phyloP scores from a whole-genome alignment of 2,113 vertebrate genomes.

The Hiodon tergisus region DNA sequence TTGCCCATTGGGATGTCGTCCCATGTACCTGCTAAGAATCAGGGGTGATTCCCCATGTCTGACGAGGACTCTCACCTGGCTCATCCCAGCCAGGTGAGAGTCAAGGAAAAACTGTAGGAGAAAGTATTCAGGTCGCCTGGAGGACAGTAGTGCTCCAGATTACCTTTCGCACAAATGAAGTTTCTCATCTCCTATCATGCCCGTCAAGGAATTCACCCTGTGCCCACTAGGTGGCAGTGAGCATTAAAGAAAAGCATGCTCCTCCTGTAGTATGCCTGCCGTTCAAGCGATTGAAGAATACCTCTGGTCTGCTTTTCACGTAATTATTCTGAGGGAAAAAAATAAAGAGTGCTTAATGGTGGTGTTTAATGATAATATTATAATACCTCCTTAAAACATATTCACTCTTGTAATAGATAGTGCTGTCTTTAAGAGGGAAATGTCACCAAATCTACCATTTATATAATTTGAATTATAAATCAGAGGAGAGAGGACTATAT shows the following conservation, averaged over 20 bases:
- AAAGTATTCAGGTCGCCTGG: conserved; percentile 18
- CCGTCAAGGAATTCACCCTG: conserved; percentile 8
- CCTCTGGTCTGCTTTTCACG: conserved; percentile 36
- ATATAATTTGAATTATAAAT: conserved; percentile 75
- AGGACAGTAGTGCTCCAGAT: conserved; percentile 28
- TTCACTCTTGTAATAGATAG: conserved; percentile 39
- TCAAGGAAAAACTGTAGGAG: neutral
- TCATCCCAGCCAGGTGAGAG: conserved; percentile 18
- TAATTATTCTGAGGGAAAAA: conserved; percentile 37
- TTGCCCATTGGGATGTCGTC: neutral
- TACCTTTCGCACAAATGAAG: neutral
- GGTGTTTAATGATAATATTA: conserved; percentile 49
- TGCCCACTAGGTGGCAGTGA: conserved; percentile 52
- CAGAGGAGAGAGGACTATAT: conserved; percentile 61
- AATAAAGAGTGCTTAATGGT: conserved; percentile 49
- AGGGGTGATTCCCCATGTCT: conserved; percentile 7
- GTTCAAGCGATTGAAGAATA: conserved; percentile 22
- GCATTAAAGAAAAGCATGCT: conserved; percentile 29
- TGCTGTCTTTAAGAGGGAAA: conserved; percentile 44
- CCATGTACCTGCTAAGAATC: conserved; percentile 9
- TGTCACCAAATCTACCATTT: conserved; percentile 67
- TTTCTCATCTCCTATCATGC: neutral
- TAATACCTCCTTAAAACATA: conserved; percentile 43
- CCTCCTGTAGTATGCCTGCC: neutral
- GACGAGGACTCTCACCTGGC: neutral